A percentile compares a stretch with the other conserved stretches of the same genome.
phyloP scores from a whole-genome alignment of 2,113 vertebrate species.

The Dermatemys mawii region DNA sequence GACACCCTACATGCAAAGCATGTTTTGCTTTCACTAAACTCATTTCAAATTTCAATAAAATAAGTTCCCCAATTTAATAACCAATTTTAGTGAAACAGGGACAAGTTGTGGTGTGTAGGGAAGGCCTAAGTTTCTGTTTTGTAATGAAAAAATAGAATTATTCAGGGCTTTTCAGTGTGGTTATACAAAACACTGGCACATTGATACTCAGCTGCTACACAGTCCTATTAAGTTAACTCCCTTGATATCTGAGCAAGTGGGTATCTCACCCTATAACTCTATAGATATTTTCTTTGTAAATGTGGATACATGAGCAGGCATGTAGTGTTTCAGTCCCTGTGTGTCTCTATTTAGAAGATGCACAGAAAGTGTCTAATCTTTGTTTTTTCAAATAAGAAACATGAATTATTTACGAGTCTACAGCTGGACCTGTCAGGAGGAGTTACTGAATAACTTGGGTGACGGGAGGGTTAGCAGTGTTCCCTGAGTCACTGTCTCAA shows the following conservation, averaged over 20 bases:
- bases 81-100: background rate
- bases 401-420: background rate
- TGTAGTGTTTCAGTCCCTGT: slow-evolving; percentile 17
- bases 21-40: background rate
- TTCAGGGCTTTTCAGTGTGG: background rate
- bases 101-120: background rate
- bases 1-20: background rate
- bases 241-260: background rate
- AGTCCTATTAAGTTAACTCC: background rate
- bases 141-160: background rate
- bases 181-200: background rate
- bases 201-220: slow-evolving; percentile 5
- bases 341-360: slow-evolving; percentile 5
- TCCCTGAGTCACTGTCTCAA: slow-evolving; percentile 12
- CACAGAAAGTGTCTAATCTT: slow-evolving; percentile 12
- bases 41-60: background rate
- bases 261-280: background rate
- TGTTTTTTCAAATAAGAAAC: slow-evolving; percentile 59
- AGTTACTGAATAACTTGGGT: slow-evolving; percentile 61
- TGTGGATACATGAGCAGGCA: background rate
- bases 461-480: background rate
- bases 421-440: background rate
- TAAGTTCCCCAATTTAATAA: background rate
- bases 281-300: slow-evolving; percentile 42
- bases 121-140: background rate